Conservation (phyloP, 2,888 invertebrate genomes). For the Diloba caeruleocephala region DNA sequence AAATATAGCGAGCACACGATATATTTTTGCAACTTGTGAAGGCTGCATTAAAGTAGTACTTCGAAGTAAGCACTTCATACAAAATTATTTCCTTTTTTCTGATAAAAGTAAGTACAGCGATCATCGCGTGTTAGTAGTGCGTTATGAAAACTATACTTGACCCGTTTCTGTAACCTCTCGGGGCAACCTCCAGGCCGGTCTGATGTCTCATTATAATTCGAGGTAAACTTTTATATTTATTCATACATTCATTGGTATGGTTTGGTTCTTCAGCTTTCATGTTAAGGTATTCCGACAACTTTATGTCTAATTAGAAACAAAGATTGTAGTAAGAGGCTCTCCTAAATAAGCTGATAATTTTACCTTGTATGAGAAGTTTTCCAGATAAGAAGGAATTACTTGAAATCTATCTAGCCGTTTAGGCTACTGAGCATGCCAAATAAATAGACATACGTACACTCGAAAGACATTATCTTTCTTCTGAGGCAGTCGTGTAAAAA, state of each 20-base stretch:
- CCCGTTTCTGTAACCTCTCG: conserved; percentile 69
- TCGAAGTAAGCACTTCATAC: conserved; percentile 15
- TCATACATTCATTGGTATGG: conserved; percentile 40
- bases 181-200: conserved; percentile 58
- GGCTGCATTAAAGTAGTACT: conserved; percentile 2
- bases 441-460: too few species aligned
- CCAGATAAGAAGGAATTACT: too few species aligned
- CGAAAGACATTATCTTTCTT: too few species aligned
- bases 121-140: conserved; percentile 65
- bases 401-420: too few species aligned
- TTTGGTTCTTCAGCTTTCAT: conserved; percentile 26
- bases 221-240: conserved; percentile 61
- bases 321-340: too few species aligned
- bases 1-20: conserved; percentile 27
- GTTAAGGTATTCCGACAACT: neutral
- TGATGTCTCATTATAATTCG: conserved; percentile 66
- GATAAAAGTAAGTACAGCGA: conserved; percentile 37
- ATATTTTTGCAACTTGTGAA: conserved; percentile 7
- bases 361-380: too few species aligned
- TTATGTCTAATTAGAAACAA: too few species aligned
- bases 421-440: too few species aligned
- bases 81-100: conserved; percentile 40
- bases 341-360: too few species aligned
- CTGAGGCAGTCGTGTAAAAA: too few species aligned
- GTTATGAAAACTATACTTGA: conserved; percentile 76